These are phyloP conservation scores for Stenolophus ochropezus DNA, from an alignment of 2,888 invertebrate species.

Conservation along the genomic window DNA sequence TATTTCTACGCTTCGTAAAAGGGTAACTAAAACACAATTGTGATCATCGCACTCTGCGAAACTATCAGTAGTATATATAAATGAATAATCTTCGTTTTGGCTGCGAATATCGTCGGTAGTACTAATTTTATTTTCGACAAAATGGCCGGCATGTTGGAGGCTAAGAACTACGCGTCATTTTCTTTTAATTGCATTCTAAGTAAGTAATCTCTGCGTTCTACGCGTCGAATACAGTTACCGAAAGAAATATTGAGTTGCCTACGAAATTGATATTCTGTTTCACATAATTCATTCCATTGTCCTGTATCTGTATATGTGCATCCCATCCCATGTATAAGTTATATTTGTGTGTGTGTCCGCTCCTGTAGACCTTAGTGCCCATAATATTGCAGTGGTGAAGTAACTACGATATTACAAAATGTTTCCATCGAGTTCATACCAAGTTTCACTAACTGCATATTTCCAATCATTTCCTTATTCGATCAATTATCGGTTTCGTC, in stretches of 20 bases:
- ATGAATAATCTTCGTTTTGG: conserved; percentile 70
- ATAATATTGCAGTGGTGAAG: conserved; percentile 18
- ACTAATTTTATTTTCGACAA: conserved; percentile 58
- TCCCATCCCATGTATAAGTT: not conserved
- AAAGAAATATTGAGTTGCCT: conserved; percentile 36
- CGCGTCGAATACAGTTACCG: conserved; percentile 56
- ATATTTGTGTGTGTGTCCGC: not conserved
- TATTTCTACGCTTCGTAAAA: conserved; percentile 70
- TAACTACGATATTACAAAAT: conserved; percentile 49
- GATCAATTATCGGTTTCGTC: conserved; percentile 57
- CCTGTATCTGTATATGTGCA: not conserved
- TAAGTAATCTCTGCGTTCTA: conserved; percentile 58
- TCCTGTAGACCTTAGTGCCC: conserved; percentile 6
- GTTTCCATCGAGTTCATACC: conserved; percentile 47
- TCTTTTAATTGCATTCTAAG: conserved; percentile 55
- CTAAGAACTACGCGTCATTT: conserved; percentile 60
- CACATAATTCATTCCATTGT: conserved; percentile 28
- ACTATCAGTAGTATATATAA: conserved; percentile 62
- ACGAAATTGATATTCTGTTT: conserved; percentile 39
- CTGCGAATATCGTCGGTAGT: conserved; percentile 71
- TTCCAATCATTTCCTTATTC: conserved; percentile 38
- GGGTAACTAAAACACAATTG: conserved; percentile 73
- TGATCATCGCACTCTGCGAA: conserved; percentile 71
- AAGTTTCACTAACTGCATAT: conserved; percentile 47
- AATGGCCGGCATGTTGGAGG: conserved; percentile 61